Evolutionary conservation across 2,888 invertebrate genomes (phyloP), one percentile per base, ranked within the genome.

Genomic region (Autographa gamma): DNA sequence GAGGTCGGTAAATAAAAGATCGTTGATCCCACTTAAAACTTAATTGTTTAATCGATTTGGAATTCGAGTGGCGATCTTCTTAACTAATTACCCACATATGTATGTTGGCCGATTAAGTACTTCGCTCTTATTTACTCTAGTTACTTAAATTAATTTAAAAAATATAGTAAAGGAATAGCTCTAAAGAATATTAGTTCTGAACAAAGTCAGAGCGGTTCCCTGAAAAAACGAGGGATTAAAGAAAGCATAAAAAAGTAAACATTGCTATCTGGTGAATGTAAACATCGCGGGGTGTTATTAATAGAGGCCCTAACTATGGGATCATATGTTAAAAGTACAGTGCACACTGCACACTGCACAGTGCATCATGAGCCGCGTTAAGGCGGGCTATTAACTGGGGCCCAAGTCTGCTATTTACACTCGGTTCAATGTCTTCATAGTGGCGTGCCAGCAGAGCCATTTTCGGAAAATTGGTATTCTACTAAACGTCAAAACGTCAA

Each of bases 11-110:
- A 89, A 87, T 86, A 85, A 85, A 88, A 91, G 93, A 93, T 89
- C 93, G 85, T 93, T 93, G 93, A 93, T 93, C 93, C 93, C 94
- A 92, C 91, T 93, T 90, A 81, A 88, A 88, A 89, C 79, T 90
- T 93, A 92, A 93, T 92, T 91, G 90, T 87, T 90, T 83, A 87
- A 90, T 89, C 88, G 88, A 90, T 90, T 90, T 83, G 81, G 82
- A 88, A 79, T 88, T 88, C 84, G 77, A 91, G 85, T 88, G 88
- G 85, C 85, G 82, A 84, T 84, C 74, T 69, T 71, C 73, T 76
- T 83, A 75, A 77, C 74, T 79, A 82, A 82, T 79, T 85, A 76
- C 80, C 68, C 69, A 66, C 79, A 75, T 73, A 65, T 32, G 52
- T 32, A 73, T 38, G 62, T 70, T 79, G 67, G 59, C 71, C 76